phyloP scores from a whole-genome alignment of 2,113 vertebrate species.

The Serinus canaria region DNA sequence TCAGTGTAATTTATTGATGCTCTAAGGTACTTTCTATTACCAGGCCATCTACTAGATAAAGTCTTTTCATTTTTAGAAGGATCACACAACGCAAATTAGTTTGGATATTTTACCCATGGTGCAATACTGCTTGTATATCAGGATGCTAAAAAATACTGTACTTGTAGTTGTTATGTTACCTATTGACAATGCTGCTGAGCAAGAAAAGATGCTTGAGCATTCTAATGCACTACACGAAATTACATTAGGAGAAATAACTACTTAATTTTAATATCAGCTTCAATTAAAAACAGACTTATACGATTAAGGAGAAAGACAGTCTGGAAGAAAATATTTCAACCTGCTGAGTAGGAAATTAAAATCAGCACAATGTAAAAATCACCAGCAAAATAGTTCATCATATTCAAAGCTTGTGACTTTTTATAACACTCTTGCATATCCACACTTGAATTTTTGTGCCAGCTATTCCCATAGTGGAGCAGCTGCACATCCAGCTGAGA shows the following conservation, averaged over 20 bases:
- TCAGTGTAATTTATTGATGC: background rate
- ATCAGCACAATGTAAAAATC: background rate
- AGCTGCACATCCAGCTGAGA: background rate
- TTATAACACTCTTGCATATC: background rate
- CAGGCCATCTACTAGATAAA: background rate
- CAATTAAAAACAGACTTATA: background rate
- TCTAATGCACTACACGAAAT: background rate
- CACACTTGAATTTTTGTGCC: background rate
- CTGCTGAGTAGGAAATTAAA: slow-evolving; percentile 46
- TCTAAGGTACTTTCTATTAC: background rate
- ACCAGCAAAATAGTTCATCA: background rate
- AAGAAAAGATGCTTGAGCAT: background rate
- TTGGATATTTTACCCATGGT: background rate
- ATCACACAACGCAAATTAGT: background rate
- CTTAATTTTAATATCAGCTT: background rate
- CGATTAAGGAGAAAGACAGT: background rate
- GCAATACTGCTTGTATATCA: background rate
- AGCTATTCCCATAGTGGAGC: background rate
- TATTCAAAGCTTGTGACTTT: background rate
- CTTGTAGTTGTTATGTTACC: background rate
- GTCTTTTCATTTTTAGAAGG: background rate
- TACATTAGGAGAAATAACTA: background rate
- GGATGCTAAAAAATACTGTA: background rate
- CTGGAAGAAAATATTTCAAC: slow-evolving; percentile 28
- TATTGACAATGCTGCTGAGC: background rate